Base-by-base conservation (phyloP, 2,797 vertebrate genomes). In the Tokudaia tokunoshimensis region DNA sequence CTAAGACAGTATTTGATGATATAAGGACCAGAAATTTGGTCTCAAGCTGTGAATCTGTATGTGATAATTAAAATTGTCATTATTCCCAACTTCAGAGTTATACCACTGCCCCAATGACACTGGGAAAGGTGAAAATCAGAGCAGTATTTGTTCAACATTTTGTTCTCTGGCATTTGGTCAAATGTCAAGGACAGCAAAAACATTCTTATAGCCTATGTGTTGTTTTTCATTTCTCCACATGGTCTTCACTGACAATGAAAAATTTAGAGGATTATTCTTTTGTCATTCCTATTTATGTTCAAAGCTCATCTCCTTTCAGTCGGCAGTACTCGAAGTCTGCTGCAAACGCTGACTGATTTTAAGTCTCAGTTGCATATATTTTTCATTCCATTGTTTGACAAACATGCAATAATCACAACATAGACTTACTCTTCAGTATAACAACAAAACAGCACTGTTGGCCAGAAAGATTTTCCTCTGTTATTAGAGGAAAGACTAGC, bases 331-430 rank as follows among this genome's bases (percentile, higher is more conserved):
- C 44, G 81, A 52, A 84, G 6, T 34, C 55, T 94, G 63, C 37
- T 85, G 20, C 11, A 83, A 88, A 88, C 80, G 15, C 2, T 52
- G 41, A 44, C 44, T 89, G 63, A 63, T 87, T 94, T 44, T 63
- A 92, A 85, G 86, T 78, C 67, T 76, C 85, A 80, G 1, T 19
- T 74, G 44, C 34, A 75, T 63, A 2, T 44, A 93, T 79, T 95
- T 97, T 93, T 96, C 55, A 94, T 75, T 81, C 88, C 59, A 85
- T 47, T 92, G 52, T 95, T 84, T 95, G 85, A 96, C 41, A 75
- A 50, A 59, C 63, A 22, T 75, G 95, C 78, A 92, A 86, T 91
- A 97, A 96, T 94, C 78, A 93, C 29, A 96, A 41, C 14, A 72
- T 79, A 96, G 94, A 29, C 2, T 13, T 24, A 41, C 34, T 24